Conservation (phyloP, 2,797 vertebrate species). For the Hoplostethus atlanticus region DNA sequence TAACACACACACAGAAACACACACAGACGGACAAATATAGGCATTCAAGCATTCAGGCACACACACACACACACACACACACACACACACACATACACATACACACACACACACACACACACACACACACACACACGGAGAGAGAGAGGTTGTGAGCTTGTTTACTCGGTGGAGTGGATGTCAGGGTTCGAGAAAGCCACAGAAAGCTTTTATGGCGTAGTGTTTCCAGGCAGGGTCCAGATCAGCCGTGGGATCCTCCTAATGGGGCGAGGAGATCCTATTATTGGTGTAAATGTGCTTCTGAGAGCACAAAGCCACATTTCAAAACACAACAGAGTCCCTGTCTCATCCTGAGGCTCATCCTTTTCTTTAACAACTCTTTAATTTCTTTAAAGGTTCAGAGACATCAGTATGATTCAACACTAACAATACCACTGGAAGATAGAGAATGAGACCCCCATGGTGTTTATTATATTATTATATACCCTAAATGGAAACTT, state of each 20-base stretch:
- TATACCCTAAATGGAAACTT: too few relatives aligned
- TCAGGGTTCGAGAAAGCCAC: slow-evolving; percentile 41
- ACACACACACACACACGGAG: neutral
- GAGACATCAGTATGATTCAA: too few relatives aligned
- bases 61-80: neutral
- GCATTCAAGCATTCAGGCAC: neutral
- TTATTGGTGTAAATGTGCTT: slow-evolving; percentile 23
- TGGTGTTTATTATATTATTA: too few relatives aligned
- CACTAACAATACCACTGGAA: too few relatives aligned
- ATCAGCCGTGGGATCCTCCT: slow-evolving; percentile 35
- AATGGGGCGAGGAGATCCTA: slow-evolving; percentile 43
- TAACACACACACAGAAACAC: too few relatives aligned
- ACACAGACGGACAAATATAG: too few relatives aligned
- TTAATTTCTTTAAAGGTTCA: neutral
- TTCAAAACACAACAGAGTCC: neutral
- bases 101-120: neutral
- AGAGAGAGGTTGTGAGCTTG: slow-evolving; percentile 28
- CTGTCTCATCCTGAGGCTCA: neutral
- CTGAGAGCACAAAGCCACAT: slow-evolving; percentile 5
- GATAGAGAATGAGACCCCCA: too few relatives aligned
- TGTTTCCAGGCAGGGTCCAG: slow-evolving; percentile 65
- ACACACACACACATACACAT: too few relatives aligned
- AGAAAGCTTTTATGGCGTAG: slow-evolving; percentile 68
- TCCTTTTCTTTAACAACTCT: neutral
- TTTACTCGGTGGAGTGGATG: slow-evolving; percentile 46